A percentile compares a stretch with the other conserved stretches of the same genome.
Evolutionary conservation across 1,140 invertebrate species (phyloP).

Genomic region (Bilobella aurantiaca): DNA sequence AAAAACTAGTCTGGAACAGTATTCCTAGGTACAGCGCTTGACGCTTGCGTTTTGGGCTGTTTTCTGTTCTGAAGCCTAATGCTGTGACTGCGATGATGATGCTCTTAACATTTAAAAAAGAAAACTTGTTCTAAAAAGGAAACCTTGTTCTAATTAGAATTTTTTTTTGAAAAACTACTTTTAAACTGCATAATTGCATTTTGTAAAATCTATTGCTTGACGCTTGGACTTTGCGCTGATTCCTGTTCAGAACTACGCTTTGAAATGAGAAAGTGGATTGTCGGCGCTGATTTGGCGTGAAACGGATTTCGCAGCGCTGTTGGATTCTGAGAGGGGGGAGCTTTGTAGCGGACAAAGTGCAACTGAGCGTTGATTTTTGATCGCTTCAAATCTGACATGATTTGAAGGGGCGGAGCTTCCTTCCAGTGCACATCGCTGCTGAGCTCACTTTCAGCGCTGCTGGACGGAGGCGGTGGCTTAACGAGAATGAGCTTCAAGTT

Average conservation of each 20-base stretch:
- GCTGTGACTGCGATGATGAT: too few relatives aligned
- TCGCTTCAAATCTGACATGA: background rate
- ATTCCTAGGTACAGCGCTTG: too few relatives aligned
- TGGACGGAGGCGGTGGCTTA: background rate
- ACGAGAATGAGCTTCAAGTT: background rate
- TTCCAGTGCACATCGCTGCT: too few relatives aligned
- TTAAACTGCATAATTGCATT: background rate
- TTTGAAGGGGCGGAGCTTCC: background rate
- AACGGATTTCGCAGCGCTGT: background rate
- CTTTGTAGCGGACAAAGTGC: background rate
- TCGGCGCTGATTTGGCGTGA: background rate
- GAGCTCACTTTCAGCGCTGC: background rate
- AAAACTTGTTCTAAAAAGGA: too few relatives aligned
- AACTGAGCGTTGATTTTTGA: slow-evolving; percentile 5
- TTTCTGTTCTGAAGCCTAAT: too few relatives aligned
- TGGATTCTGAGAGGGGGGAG: background rate
- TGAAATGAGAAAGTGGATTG: background rate
- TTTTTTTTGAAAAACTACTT: background rate
- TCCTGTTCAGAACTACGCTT: background rate
- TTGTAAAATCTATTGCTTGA: background rate
- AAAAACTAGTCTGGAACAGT: too few relatives aligned
- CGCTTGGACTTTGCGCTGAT: background rate
- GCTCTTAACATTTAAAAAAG: too few relatives aligned
- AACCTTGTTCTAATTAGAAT: too few relatives aligned
- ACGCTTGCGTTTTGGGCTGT: too few relatives aligned